These are phyloP conservation scores for Caenorhabditis sulstoni DNA, from an alignment of 2,888 invertebrate species.

Conservation along the genomic window DNA sequence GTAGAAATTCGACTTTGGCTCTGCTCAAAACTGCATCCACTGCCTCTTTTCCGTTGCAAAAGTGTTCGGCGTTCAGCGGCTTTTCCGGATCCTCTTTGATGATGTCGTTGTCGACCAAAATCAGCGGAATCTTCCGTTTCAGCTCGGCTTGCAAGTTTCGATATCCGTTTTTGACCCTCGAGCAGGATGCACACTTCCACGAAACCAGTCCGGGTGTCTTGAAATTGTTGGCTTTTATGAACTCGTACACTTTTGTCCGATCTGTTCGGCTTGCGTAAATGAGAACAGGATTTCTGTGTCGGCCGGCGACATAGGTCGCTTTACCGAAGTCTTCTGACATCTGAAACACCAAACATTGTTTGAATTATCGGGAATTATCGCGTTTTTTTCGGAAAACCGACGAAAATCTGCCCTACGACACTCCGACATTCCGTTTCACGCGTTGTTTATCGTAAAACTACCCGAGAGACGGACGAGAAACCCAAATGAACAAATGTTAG, in stretches of 20 bases:
- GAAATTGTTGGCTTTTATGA: constrained; percentile 49
- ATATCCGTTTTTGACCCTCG: constrained; percentile 47
- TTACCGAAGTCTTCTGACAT: constrained; percentile 41
- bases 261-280: constrained; percentile 33
- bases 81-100: constrained; percentile 58
- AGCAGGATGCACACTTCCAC: constrained; percentile 51
- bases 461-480: constrained; percentile 7
- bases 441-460: constrained; percentile 47
- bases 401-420: constrained; percentile 15
- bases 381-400: neutral
- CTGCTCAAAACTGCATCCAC: constrained; percentile 41
- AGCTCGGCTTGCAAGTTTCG: constrained; percentile 30
- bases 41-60: constrained; percentile 53
- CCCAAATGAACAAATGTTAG: neutral
- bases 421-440: constrained; percentile 29
- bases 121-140: constrained; percentile 51
- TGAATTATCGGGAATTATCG: neutral
- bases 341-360: constrained; percentile 11
- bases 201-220: constrained; percentile 57
- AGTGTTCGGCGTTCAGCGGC: constrained; percentile 56
- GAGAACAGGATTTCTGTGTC: constrained; percentile 45
- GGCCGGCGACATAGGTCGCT: constrained; percentile 41
- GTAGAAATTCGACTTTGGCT: constrained; percentile 46
- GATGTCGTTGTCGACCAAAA: constrained; percentile 55
- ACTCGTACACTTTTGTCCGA: constrained; percentile 49